Evolutionary conservation across 2,797 vertebrate genomes (phyloP), one percentile per base, ranked within the genome.

Genomic region (Acomys russatus): DNA sequence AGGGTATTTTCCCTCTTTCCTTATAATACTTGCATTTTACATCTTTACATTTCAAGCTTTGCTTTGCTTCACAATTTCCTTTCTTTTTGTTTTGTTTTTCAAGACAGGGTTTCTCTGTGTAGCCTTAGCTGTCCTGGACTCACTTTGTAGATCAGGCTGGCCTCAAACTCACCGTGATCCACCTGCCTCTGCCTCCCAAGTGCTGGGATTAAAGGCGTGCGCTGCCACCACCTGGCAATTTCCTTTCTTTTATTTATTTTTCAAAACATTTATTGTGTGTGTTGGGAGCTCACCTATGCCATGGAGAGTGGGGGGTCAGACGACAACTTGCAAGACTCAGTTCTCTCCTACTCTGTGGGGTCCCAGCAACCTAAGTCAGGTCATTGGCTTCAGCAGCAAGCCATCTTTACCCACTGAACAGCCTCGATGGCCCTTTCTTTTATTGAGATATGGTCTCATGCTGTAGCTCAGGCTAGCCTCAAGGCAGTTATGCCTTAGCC

Each of bases 11-110:
- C 82, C 66, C 71, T 71, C 77, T 64, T 76, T 33, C 30, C 15
- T 89, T 33, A 17, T 5, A 49, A 90, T 59, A 91, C 4, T 66
- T 92, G 14, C 35, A 74, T n/a, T 38, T 95, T 94, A 73, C 66
- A 49, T 76, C 30, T 38, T 95, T 94, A 68, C 66, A 49, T 76
- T 94, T 92, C 61, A 73, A 91, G 87, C 8, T 59, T 77, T 83
- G 38, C 71, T 90, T 70, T 51, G 22, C 38, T 79, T 91, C 92
- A 87, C 9, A 54, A 23, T 59, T 87, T 56, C n/a, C 22, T 59
- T 59, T 59, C 56, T 59, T 59, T 59, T n/a, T n/a, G n/a, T n/a
- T n/a, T 44, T 44, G 44, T 44, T 44, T 44, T 44, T 44, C 4
- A 4, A 44, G 44, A 44, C 44, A 44, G 44, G 44, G 44, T 44